Conservation (phyloP, 2,113 vertebrate species). For the Rhinoderma darwinii region DNA sequence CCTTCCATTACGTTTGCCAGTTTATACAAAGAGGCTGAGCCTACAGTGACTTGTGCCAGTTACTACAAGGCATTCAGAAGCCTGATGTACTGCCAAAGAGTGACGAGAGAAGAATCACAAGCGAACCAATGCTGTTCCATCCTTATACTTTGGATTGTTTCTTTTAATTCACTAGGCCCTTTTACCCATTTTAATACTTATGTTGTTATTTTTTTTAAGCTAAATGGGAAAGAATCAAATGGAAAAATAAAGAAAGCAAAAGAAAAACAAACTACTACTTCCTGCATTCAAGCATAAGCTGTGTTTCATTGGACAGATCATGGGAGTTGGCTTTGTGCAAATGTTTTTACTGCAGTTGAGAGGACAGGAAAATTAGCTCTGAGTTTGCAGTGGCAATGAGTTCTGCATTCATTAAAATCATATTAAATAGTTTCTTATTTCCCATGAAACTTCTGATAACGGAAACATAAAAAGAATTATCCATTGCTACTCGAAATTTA, state of each 20-base stretch:
- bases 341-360: slow-evolving; percentile 40
- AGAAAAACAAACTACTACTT: slow-evolving; percentile 50
- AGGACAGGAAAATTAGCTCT: slow-evolving; percentile 10
- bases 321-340: slow-evolving; percentile 51
- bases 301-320: slow-evolving; percentile 20
- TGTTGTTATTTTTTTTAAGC: slow-evolving; percentile 34
- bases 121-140: neutral
- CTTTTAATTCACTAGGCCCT: slow-evolving; percentile 8
- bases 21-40: slow-evolving; percentile 3
- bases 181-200: slow-evolving; percentile 26
- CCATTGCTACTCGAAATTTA: neutral
- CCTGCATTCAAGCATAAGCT: neutral
- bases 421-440: neutral
- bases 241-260: slow-evolving; percentile 53
- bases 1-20: slow-evolving; percentile 14
- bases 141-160: neutral
- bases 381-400: slow-evolving; percentile 5
- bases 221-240: slow-evolving; percentile 26
- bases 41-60: slow-evolving; percentile 17
- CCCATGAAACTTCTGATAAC: slow-evolving; percentile 19
- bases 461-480: neutral
- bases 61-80: slow-evolving; percentile 29
- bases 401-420: neutral
- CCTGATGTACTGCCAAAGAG: slow-evolving; percentile 17
- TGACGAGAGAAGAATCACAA: neutral